These are phyloP conservation scores for Sarcophaga subvicina DNA, from an alignment of 2,888 invertebrate species.

Conservation along the genomic window DNA sequence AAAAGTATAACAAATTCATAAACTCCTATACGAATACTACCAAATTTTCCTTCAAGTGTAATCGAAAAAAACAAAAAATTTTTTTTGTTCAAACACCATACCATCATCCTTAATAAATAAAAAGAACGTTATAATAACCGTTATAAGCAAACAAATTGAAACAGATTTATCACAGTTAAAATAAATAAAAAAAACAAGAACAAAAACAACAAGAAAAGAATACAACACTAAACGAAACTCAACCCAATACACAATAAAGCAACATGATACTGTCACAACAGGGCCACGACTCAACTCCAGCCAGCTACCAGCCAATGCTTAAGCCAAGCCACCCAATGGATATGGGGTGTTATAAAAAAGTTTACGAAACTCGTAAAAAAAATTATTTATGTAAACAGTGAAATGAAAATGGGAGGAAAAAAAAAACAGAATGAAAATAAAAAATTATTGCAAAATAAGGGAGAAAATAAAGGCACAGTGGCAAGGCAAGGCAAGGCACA, in stretches of 20 bases:
- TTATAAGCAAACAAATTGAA: slow-evolving; percentile 74
- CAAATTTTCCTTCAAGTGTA: slow-evolving; percentile 30
- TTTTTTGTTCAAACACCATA: slow-evolving; percentile 1
- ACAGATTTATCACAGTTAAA: slow-evolving; percentile 78
- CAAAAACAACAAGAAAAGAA: neutral
- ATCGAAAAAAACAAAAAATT: neutral
- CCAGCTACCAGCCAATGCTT: neutral
- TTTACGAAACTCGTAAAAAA: slow-evolving; percentile 75
- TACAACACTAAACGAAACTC: neutral
- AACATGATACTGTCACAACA: slow-evolving; percentile 2
- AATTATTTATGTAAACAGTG: slow-evolving; percentile 61
- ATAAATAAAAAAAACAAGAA: slow-evolving; percentile 52
- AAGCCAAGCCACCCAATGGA: slow-evolving; percentile 4
- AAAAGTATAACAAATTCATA: too few relatives aligned
- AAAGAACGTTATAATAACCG: slow-evolving; percentile 45
- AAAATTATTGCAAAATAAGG: slow-evolving; percentile 30
- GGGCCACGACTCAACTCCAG: neutral
- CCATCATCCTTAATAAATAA: slow-evolving; percentile 20
- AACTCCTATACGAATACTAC: too few relatives aligned
- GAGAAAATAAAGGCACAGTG: neutral
- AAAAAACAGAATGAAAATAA: neutral
- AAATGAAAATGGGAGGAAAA: slow-evolving; percentile 25
- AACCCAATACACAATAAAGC: slow-evolving; percentile 25
- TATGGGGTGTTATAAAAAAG: slow-evolving; percentile 79
- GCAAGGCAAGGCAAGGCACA: neutral